These are phyloP conservation scores for Vicugna pacos DNA, from an alignment of 2,113 vertebrate species.

Conservation along the genomic window DNA sequence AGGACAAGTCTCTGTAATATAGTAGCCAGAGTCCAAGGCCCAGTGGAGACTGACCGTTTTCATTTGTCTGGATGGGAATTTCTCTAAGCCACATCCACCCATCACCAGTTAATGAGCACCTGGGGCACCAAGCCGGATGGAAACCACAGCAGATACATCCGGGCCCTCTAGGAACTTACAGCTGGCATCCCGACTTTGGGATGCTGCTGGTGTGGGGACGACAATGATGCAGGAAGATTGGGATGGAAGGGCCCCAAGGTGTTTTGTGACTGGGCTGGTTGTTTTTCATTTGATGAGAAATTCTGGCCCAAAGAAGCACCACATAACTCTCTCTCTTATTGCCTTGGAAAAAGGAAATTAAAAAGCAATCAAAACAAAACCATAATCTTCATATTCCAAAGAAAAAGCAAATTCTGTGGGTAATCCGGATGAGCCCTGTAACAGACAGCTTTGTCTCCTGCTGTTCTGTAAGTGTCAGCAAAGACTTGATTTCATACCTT, in stretches of 20 bases:
- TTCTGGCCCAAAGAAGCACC: not conserved
- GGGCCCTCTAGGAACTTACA: not conserved
- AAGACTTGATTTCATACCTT: constrained; percentile 90
- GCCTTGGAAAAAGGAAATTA: constrained; percentile 35
- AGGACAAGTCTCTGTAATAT: not conserved
- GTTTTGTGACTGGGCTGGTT: not conserved
- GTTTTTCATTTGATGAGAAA: constrained; percentile 50
- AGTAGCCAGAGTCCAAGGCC: not conserved
- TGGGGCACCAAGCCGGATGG: not conserved
- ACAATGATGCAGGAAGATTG: not conserved
- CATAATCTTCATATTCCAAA: constrained; percentile 35
- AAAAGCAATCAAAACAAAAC: constrained; percentile 57
- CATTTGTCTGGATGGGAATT: not conserved
- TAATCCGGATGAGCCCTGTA: not conserved
- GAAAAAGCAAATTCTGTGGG: constrained; percentile 56
- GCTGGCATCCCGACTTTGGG: not conserved
- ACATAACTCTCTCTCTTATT: constrained; percentile 35
- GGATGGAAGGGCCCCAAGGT: not conserved
- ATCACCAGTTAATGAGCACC: not conserved
- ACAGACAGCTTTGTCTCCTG: not conserved
- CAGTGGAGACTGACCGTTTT: not conserved
- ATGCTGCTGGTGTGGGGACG: not conserved
- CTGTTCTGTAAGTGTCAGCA: constrained; percentile 38
- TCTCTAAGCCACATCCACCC: not conserved
- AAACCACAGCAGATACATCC: not conserved